Base-by-base conservation (phyloP, 1,140 invertebrate genomes). In the Bombus waltoni region DNA sequence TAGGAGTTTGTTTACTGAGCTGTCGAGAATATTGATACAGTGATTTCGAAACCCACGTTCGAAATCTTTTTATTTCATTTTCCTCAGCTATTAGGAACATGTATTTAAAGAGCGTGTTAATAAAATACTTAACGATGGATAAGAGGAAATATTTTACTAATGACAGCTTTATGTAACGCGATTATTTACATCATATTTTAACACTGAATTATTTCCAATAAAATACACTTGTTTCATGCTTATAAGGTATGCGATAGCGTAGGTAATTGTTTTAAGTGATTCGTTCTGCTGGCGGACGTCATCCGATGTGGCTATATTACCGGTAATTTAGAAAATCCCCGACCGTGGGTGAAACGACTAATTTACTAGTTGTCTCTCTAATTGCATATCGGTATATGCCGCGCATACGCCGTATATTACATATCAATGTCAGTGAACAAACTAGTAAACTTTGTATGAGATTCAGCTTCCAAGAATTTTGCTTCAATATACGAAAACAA, bases 291-390 rank as follows among this genome's bases (percentile, higher is more conserved):
- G 40, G 62, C 35, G 15, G 35, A 42, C 70, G 22, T 53, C 32
- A 47, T 44, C 25, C 15, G 15, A 32, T n/a, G 35, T 42, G 28
- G 76, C 35, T 76, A 77, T n/a, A 59, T 71, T 28, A 35, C 73
- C 18, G 32, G 42, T 6, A 66, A 66, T 76, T 76, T 66, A 66
- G 35, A 65, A 83, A 83, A 66, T 83, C 44, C 73, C 81, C 59
- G 73, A 47, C 22, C 44, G 42, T 32, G 10, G 5, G 25, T 44
- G 25, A 65, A 73, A 44, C 38, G 13, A 68, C 72, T 66, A 83
- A 83, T 82, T 42, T 62, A 35, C 32, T 10, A 47, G n/a, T 18
- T 15, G 62, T 28, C 66, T 65, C 22, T 11, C 42, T 76, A 83
- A 76, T 76, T 68, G n/a, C 59, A 32, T 76, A 83, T 76, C 72